Base-by-base conservation (phyloP, 2,113 vertebrate species). In the Theristicus caerulescens region DNA sequence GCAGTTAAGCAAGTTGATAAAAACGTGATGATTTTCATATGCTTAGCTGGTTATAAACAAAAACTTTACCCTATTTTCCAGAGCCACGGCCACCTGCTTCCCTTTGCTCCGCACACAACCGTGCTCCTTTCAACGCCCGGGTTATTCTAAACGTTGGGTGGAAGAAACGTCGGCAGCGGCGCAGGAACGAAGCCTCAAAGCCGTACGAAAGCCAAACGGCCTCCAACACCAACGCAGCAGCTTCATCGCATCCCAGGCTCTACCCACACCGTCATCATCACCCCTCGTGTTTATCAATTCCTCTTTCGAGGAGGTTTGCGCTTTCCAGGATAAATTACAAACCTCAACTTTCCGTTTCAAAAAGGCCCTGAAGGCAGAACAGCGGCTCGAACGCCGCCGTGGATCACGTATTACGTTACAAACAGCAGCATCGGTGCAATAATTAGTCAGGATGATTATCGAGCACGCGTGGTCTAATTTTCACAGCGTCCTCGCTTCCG, bases 11-110 rank as follows among this genome's bases (percentile, higher is more conserved):
- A 26, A 78, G 44, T 46, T 58, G 32, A 36, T 22, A 34, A 18
- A 58, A 44, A 22, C 2, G 3, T 5, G 52, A 58, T 2, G 2
- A 4, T 42, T 85, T 46, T 59, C 66, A 18, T 3, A 9, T 0
- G 2, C 34, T 16, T 8, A 26, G 38, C 40, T 8, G 44, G 13
- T 61, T 27, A 29, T 16, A 54, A 34, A n/a, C 11, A 65, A 29
- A 44, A 66, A 29, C 59, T 31, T 25, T 10, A 5, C 34, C 52
- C 67, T 52, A 0, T 27, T 70, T 80, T 73, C 36, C 42, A 52
- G 64, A 36, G 58, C 34, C 44, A 12, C 44, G 47, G 3, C 34
- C 46, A 40, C 73, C 79, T 72, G 78, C 67, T 54, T 67, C 32
- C 64, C 55, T 57, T 16, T 3, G 66, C 86, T 57, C 78, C 40